Evolutionary conservation across 2,888 invertebrate species (phyloP), one percentile per base, ranked within the genome.

Genomic region (Papilio gigon): DNA sequence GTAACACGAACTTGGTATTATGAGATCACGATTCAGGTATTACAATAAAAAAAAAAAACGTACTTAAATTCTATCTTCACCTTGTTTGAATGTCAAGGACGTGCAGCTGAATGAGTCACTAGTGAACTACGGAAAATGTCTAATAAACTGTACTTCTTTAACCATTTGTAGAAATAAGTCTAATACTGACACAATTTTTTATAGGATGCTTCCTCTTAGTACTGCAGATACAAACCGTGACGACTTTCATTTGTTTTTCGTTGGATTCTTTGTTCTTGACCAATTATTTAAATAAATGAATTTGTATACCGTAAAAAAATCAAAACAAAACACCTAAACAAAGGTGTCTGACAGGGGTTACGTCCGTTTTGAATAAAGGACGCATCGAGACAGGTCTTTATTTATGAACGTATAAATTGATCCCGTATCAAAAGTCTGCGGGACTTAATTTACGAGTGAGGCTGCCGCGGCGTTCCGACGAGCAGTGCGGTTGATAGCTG

Each of bases 81-180:
- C 81, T 83, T 77, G 71, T 11, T 0, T 3, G 80, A 81, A 83
- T 81, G 83, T 78, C 82, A 77, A 81, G 83, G 83, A 68, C 73
- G 44, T 59, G 71, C 69, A 72, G 44, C 65, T 47, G 58, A 76
- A 78, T 78, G 66, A 78, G 76, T 78, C 47, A 67, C n/a, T n/a
- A n/a, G n/a, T n/a, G 44, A 25, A 17, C 20, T 44, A 27, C 62
- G 42, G 71, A 72, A 71, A 73, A 56, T 62, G 44, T 56, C 22
- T 37, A 40, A 37, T 12, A n/a, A 22, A 25, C 1, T n/a, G 33
- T 33, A 30, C 0, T 20, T 12, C 37, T 35, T 22, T 17, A 4
- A 30, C 17, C 17, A 17, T 30, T n/a, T n/a, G n/a, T 27, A 27
- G 6, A 25, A 50, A 27, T 14, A 8, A n/a, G 0, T 27, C 27